phyloP scores from a whole-genome alignment of 2,888 invertebrate genomes.

The Drosophila hamatofila region DNA sequence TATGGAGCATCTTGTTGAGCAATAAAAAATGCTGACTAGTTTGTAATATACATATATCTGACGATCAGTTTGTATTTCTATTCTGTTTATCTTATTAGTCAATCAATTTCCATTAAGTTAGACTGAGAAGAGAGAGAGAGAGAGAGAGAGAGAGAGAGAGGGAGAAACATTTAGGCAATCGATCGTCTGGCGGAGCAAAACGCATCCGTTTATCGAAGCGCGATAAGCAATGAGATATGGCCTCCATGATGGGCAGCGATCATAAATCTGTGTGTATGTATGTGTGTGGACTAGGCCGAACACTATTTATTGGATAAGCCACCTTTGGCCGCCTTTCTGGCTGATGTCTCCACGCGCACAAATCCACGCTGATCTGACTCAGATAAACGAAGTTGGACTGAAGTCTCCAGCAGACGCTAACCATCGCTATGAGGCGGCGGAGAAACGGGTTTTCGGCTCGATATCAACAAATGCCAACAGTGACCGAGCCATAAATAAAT shows the following conservation, averaged over 20 bases:
- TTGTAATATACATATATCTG: neutral
- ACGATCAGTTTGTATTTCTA: neutral
- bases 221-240: slow-evolving; percentile 70
- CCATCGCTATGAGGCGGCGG: slow-evolving; percentile 33
- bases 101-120: neutral
- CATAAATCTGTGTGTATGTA: slow-evolving; percentile 71
- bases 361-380: slow-evolving; percentile 67
- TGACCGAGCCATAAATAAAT: slow-evolving; percentile 78
- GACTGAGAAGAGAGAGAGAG: neutral
- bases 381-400: slow-evolving; percentile 57
- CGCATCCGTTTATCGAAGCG: slow-evolving; percentile 46
- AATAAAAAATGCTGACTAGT: neutral
- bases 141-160: neutral
- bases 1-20: neutral
- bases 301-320: slow-evolving; percentile 26
- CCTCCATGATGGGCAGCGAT: slow-evolving; percentile 53
- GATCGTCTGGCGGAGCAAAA: slow-evolving; percentile 28
- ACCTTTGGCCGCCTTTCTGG: slow-evolving; percentile 7
- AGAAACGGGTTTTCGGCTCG: slow-evolving; percentile 57
- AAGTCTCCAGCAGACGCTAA: slow-evolving; percentile 18
- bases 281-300: slow-evolving; percentile 25
- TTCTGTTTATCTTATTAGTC: neutral
- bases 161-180: slow-evolving; percentile 20
- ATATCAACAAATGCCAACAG: slow-evolving; percentile 76
- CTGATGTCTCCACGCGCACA: slow-evolving; percentile 55